Percentiles rank a stretch among this genome's conserved stretches.
phyloP scores from a whole-genome alignment of 2,888 invertebrate species.

The Drosophila peninsularis region DNA sequence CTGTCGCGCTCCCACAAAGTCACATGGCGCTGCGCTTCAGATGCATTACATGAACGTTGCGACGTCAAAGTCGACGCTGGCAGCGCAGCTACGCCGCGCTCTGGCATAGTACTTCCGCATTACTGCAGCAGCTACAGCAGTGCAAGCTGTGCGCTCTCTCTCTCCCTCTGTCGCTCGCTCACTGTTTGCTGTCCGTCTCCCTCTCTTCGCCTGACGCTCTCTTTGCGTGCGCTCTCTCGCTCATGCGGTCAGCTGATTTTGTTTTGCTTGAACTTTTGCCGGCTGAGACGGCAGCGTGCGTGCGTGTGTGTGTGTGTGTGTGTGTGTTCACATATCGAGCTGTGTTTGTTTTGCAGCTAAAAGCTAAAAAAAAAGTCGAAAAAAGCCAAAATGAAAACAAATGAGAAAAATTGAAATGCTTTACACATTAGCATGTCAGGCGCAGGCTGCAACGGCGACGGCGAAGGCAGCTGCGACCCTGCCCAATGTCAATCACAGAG shows the following conservation, averaged over 20 bases:
- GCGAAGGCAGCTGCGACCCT: constrained; percentile 59
- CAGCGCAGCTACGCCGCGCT: constrained; percentile 26
- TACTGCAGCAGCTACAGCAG: constrained; percentile 59
- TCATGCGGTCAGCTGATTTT: constrained; percentile 73
- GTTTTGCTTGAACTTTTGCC: constrained; percentile 79
- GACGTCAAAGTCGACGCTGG: constrained; percentile 32
- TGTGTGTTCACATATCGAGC: constrained; percentile 26
- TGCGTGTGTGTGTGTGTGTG: neutral
- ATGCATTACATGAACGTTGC: constrained; percentile 67
- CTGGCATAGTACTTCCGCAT: constrained; percentile 64
- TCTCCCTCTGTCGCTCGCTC: constrained; percentile 8
- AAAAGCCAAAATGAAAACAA: constrained; percentile 4
- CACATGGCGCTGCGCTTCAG: constrained; percentile 49
- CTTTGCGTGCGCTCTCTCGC: constrained; percentile 30
- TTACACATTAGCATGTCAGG: constrained; percentile 73
- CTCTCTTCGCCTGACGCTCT: constrained; percentile 20
- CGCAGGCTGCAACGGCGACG: constrained; percentile 25
- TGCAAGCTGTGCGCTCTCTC: constrained; percentile 28
- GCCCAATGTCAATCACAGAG: constrained; percentile 72
- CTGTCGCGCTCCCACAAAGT: constrained; percentile 57
- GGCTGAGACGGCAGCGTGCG: constrained; percentile 34
- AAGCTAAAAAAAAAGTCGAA: constrained; percentile 9
- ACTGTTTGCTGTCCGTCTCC: neutral
- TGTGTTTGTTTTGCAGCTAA: constrained; percentile 27
- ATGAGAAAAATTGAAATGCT: constrained; percentile 35